Evolutionary conservation across 2,888 invertebrate species (phyloP), one percentile per base, ranked within the genome.

Genomic region (Spialia ferax): DNA sequence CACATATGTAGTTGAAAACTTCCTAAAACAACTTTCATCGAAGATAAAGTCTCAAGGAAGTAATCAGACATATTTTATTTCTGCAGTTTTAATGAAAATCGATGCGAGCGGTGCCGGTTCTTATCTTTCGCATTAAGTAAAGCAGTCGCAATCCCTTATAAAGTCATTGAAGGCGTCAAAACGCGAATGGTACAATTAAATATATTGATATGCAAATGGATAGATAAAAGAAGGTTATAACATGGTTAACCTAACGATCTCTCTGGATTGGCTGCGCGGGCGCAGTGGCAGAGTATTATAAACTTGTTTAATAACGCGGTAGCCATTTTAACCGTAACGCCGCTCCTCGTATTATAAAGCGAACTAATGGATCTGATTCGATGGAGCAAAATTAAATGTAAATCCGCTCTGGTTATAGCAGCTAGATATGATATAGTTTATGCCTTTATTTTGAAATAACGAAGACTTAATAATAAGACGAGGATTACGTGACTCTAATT

Each of bases 171-270:
- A 78, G 79, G 83, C 83, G 84, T 88, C 84, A 84, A 84, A 84
- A 77, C 76, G 75, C 77, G 78, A 78, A 79, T 76, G 74, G 74
- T 75, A 73, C 75, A 77, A 78, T 84, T 84, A 86, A 84, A 76
- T 86, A 80, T 83, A 77, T 82, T 82, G 79, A 79, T 86, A 89
- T 89, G 88, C 79, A 84, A 88, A 89, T 77, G 57, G 57, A 69
- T 79, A 83, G 86, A 87, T 89, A 88, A 85, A 85, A 87, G 83
- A 84, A 84, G 84, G 79, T 78, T 82, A 77, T 87, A 87, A 87
- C 77, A 80, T 86, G 82, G 81, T 80, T 77, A 76, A 85, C 77
- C 81, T 84, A 86, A 84, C 78, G 84, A 83, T 73, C 70, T 72
- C 62, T 73, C 66, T 68, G 72, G 72, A 76, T 75, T 72, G 71